Conservation (phyloP, 92 coral and sea anemone genomes). For the Montipora capitata region DNA sequence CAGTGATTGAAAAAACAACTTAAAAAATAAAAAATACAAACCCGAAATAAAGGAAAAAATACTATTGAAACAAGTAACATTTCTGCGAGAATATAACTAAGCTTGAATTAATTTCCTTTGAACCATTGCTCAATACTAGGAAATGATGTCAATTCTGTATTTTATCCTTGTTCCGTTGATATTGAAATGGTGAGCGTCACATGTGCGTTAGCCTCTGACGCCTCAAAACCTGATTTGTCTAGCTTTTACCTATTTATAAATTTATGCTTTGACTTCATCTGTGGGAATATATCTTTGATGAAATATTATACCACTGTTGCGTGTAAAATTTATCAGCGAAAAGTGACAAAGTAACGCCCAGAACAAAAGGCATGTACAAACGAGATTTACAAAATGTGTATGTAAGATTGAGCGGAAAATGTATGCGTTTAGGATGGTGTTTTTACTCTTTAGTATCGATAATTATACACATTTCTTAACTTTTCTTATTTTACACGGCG, state of each 20-base stretch:
- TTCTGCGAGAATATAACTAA: conserved; percentile 23
- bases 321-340: conserved; percentile 60
- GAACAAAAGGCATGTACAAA: conserved; percentile 43
- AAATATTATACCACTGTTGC: conserved; percentile 39
- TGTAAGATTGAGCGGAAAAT: conserved; percentile 29
- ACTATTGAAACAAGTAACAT: conserved; percentile 4
- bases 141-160: conserved; percentile 51
- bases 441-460: conserved; percentile 41
- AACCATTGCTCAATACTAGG: conserved; percentile 45
- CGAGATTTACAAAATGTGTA: conserved; percentile 39
- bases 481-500: conserved; percentile 43
- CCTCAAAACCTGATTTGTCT: conserved; percentile 39
- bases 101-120: conserved; percentile 41
- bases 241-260: conserved; percentile 45
- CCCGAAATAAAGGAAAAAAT: neutral
- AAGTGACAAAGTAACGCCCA: conserved; percentile 54
- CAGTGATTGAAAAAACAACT: conserved; percentile 6
- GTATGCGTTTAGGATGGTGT: conserved; percentile 46
- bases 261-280: conserved; percentile 49
- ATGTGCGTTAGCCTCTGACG: conserved; percentile 54
- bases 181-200: conserved; percentile 37
- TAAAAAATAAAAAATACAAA: conserved; percentile 1
- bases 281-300: conserved; percentile 54
- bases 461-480: conserved; percentile 58
- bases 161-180: conserved; percentile 41